phyloP scores from a whole-genome alignment of 2,888 invertebrate genomes.

The Tridacna gigas region DNA sequence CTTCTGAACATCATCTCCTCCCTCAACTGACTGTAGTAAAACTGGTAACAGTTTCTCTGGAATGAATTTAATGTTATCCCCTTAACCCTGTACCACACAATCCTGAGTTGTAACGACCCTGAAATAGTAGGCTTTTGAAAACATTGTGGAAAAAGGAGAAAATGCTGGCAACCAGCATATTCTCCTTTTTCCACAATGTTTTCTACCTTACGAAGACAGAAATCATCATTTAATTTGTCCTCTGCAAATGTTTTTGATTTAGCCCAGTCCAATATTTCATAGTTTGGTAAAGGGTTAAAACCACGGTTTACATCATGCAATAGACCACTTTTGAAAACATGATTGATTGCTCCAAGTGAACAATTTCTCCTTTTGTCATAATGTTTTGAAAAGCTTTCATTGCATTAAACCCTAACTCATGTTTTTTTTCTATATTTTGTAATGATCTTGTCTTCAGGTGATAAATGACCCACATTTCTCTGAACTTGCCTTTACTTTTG shows the following conservation, averaged over 20 bases:
- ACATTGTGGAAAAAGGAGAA: background rate
- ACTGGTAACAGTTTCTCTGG: slow-evolving; percentile 79
- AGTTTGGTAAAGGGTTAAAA: no score
- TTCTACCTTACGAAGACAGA: no score
- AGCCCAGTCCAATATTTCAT: no score
- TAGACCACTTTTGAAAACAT: no score
- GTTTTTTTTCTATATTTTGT: no score
- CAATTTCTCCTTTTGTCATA: slow-evolving; percentile 2
- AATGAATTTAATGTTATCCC: slow-evolving; percentile 6
- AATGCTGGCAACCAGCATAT: background rate
- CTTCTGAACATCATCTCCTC: slow-evolving; percentile 65
- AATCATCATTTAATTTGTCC: no score
- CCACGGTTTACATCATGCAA: no score
- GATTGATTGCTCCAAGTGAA: background rate
- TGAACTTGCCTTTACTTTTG: no score
- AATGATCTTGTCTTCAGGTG: background rate
- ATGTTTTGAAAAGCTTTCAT: background rate
- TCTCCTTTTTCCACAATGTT: background rate
- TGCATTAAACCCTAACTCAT: no score
- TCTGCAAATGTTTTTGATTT: no score
- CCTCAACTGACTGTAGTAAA: slow-evolving; percentile 74
- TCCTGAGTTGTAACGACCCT: background rate
- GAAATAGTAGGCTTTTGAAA: no score
- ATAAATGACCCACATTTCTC: no score
- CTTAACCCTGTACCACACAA: background rate